Conservation (phyloP, 1,140 invertebrate genomes). For the Caenorhabditis remanei region DNA sequence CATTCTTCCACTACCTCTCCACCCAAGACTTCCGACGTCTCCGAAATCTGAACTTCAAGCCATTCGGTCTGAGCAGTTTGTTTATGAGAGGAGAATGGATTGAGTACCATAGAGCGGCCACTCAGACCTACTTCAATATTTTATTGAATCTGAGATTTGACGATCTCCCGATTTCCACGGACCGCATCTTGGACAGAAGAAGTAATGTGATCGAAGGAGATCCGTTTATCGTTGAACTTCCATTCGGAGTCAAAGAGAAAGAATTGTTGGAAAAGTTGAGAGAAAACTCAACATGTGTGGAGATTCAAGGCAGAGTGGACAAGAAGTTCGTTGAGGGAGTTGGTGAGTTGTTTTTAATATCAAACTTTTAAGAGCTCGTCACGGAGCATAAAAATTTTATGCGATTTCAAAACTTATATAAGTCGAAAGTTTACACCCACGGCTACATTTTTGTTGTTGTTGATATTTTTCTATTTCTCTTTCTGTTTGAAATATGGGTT, state of each 20-base stretch:
- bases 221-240: neutral
- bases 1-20: neutral
- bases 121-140: neutral
- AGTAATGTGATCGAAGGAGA: neutral
- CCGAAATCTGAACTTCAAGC: neutral
- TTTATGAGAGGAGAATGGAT: slow-evolving; percentile 20
- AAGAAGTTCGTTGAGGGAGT: too few relatives aligned
- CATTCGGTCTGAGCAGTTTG: neutral
- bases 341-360: too few relatives aligned
- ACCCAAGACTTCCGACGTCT: slow-evolving; percentile 1
- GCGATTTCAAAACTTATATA: too few relatives aligned
- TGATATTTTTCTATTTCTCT: too few relatives aligned
- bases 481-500: too few relatives aligned
- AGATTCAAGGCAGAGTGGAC: neutral
- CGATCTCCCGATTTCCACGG: neutral
- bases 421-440: too few relatives aligned
- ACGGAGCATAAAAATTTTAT: too few relatives aligned
- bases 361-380: too few relatives aligned
- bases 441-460: too few relatives aligned
- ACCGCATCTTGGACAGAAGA: neutral
- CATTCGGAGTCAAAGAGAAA: neutral
- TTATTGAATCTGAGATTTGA: neutral
- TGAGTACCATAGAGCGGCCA: neutral
- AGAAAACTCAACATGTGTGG: neutral
- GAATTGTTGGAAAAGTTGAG: neutral